Percentiles rank a stretch among this genome's conserved stretches.
Evolutionary conservation across 64 coral and sea anemone species (phyloP).

Genomic region (Stichodactyla mertensii): DNA sequence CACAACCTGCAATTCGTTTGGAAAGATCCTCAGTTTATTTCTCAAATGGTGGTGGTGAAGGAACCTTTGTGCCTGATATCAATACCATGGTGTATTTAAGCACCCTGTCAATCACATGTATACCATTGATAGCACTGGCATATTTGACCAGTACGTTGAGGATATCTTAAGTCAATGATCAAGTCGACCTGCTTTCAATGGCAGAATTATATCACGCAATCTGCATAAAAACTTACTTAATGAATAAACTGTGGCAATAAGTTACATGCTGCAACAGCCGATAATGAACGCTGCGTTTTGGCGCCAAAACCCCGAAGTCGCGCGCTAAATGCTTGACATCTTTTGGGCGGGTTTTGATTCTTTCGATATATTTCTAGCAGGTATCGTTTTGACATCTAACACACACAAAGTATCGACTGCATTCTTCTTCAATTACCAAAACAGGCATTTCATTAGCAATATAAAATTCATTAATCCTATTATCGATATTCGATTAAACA

Average conservation of each 20-base stretch:
- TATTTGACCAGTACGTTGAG: not conserved
- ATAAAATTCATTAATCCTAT: not conserved
- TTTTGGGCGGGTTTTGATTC: not conserved
- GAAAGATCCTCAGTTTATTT: too few species aligned
- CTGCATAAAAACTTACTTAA: not conserved
- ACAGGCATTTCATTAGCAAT: not conserved
- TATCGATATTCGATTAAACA: not conserved
- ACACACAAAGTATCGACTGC: not conserved
- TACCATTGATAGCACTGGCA: not conserved
- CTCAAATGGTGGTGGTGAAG: too few species aligned
- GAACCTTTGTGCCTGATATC: too few species aligned
- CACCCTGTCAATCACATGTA: not conserved
- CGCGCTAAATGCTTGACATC: not conserved
- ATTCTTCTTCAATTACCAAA: not conserved
- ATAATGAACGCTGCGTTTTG: not conserved
- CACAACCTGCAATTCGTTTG: too few species aligned
- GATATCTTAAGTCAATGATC: not conserved
- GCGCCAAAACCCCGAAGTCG: not conserved
- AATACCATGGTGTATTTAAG: too few species aligned
- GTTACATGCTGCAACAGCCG: not conserved
- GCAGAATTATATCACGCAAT: not conserved
- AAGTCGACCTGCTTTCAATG: not conserved
- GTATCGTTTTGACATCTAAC: conserved; percentile 9
- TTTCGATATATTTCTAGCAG: not conserved
- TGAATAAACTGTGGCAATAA: not conserved